Base-by-base conservation (phyloP, 2,113 vertebrate species). In the Prolemur simus region DNA sequence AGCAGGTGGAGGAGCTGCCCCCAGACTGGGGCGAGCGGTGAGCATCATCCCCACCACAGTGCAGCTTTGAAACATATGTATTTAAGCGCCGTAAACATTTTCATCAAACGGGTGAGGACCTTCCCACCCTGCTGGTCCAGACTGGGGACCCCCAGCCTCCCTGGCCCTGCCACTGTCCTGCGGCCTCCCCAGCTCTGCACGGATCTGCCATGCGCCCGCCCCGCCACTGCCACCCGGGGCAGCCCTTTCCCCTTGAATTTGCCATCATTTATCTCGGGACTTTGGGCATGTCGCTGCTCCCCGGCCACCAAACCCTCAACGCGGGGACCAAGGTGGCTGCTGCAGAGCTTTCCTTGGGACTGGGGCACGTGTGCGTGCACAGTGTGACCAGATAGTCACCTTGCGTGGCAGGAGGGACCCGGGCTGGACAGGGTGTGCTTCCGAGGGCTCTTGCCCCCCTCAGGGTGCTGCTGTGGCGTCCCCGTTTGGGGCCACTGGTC, bases 401-500 rank as follows among this genome's bases (percentile, higher is more conserved):
- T 9, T 10, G 2, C 21, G 1, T 42, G 20, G 52, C 8, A 9
- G 52, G 25, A 42, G 60, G 78, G n/a, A 0, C 37, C 25, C 27
- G 1, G 21, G 5, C 8, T 12, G 52, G 60, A 10, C 8, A 21
- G 64, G 9, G 21, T 3, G 8, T 6, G 1, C 20, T 0, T 49
- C 32, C 18, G 0, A 3, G 60, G 87, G 73, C 29, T 27, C 71
- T 6, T 37, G 0, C 3, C 21, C 3, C 42, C 11, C 0, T 2
- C 2, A 0, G 15, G n/a, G 45, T 8, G 34, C 52, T 6, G 23
- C 0, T 8, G 52, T 25, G 39, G 2, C 0, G 15, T 9, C 25
- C 25, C 76, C 47, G 13, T 17, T 27, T 3, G 3, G 87, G 85
- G 81, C 29, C 86, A 25, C 54, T 0, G 8, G 10, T 13, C n/a